These are phyloP conservation scores for Euplexia lucipara DNA, from an alignment of 2,888 invertebrate species.

Conservation along the genomic window DNA sequence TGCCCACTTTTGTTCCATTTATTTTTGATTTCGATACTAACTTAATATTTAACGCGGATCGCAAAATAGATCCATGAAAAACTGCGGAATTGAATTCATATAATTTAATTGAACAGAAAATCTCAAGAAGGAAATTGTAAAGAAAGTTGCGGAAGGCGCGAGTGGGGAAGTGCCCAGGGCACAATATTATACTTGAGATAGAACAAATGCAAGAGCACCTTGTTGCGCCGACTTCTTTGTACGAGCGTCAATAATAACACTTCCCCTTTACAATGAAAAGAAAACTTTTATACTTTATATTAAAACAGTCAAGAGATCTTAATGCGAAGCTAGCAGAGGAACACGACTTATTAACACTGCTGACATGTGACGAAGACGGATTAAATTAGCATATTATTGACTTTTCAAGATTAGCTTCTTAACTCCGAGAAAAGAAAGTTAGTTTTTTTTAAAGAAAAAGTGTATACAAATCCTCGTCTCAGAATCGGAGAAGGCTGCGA, in stretches of 20 bases:
- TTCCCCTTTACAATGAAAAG: conserved; percentile 69
- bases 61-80: conserved; percentile 76
- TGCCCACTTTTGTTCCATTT: conserved; percentile 86
- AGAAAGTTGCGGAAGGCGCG: conserved; percentile 81
- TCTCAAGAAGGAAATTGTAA: conserved; percentile 81
- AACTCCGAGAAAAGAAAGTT: conserved; percentile 48
- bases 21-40: conserved; percentile 82
- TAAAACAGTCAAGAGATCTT: conserved; percentile 50
- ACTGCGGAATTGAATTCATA: conserved; percentile 82
- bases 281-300: conserved; percentile 62
- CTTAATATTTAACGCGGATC: conserved; percentile 79
- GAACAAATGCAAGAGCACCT: conserved; percentile 82
- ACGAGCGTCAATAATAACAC: conserved; percentile 79
- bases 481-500: conserved; percentile 77
- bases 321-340: conserved; percentile 28
- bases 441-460: conserved; percentile 61
- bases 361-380: conserved; percentile 54
- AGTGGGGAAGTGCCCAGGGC: conserved; percentile 80
- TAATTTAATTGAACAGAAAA: conserved; percentile 85
- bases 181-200: conserved; percentile 82
- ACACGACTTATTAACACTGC: conserved; percentile 55
- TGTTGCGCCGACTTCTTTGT: conserved; percentile 79
- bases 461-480: conserved; percentile 77
- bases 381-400: conserved; percentile 64
- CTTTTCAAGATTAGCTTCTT: conserved; percentile 59